Conservation (phyloP, 2,888 invertebrate genomes). For the Scelioninae gen. 1 region DNA sequence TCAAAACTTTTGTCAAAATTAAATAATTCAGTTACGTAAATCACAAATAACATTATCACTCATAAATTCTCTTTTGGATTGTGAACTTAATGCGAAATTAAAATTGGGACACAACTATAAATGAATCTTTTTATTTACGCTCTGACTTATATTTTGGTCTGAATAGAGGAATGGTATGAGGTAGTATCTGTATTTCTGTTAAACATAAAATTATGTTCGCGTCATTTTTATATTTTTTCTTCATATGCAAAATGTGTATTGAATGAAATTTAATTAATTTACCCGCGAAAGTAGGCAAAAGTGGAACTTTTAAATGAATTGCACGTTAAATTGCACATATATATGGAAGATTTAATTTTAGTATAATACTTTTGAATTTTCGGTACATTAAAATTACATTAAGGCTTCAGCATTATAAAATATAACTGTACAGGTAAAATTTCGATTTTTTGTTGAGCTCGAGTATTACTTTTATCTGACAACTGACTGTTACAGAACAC, state of each 20-base stretch:
- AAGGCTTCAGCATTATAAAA: not conserved
- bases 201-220: slow-evolving; percentile 4
- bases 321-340: slow-evolving; percentile 28
- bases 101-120: no score
- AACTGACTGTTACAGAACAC: not conserved
- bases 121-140: no score
- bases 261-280: slow-evolving; percentile 20
- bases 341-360: slow-evolving; percentile 29
- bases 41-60: slow-evolving; percentile 1
- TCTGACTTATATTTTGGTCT: no score
- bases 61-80: slow-evolving; percentile 1
- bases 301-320: slow-evolving; percentile 53
- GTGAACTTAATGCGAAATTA: not conserved
- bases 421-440: not conserved
- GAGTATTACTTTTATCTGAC: not conserved
- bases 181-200: not conserved
- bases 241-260: not conserved
- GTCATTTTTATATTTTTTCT: no score
- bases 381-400: slow-evolving; percentile 16
- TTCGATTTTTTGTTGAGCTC: not conserved
- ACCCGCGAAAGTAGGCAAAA: slow-evolving; percentile 18
- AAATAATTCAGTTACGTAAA: slow-evolving; percentile 19
- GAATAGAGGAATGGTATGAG: no score
- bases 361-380: slow-evolving; percentile 5
- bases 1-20: slow-evolving; percentile 17